Evolutionary conservation across 2,888 invertebrate genomes (phyloP).

Genomic region (Eristalinus sepulchralis): DNA sequence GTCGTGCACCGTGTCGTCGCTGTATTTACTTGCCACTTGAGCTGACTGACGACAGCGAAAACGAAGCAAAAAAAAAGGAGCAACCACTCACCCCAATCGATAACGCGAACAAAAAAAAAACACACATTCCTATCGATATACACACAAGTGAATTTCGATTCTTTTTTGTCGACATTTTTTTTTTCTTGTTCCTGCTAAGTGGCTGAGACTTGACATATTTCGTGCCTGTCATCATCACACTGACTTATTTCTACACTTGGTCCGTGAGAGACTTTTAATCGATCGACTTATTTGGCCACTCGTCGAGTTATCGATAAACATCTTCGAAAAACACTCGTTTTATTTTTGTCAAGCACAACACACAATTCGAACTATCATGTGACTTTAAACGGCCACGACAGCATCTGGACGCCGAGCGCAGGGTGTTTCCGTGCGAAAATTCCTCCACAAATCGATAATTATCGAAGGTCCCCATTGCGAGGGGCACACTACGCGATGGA

Average conservation of each 20-base stretch:
- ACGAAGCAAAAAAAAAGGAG: constrained; percentile 30
- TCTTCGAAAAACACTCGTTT: constrained; percentile 33
- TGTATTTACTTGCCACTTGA: constrained; percentile 27
- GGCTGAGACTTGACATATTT: constrained; percentile 52
- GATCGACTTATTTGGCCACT: constrained; percentile 43
- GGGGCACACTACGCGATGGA: background rate
- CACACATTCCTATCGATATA: constrained; percentile 12
- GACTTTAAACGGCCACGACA: background rate
- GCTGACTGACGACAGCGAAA: constrained; percentile 13
- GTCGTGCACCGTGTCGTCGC: background rate
- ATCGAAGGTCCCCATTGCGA: background rate
- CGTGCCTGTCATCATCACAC: constrained; percentile 11
- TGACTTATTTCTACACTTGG: constrained; percentile 26
- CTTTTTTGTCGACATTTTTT: constrained; percentile 18
- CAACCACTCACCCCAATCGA: constrained; percentile 54
- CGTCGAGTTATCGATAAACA: constrained; percentile 45
- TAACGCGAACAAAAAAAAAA: constrained; percentile 27
- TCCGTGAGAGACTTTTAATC: constrained; percentile 53
- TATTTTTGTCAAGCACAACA: background rate
- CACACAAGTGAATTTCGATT: constrained; percentile 1
- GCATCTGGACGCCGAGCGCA: background rate
- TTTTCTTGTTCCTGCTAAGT: constrained; percentile 28
- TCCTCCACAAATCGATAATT: background rate
- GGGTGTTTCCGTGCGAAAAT: background rate
- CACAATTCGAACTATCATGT: background rate